Base-by-base conservation (phyloP, 1,140 invertebrate species). In the Drosophila tropicalis region DNA sequence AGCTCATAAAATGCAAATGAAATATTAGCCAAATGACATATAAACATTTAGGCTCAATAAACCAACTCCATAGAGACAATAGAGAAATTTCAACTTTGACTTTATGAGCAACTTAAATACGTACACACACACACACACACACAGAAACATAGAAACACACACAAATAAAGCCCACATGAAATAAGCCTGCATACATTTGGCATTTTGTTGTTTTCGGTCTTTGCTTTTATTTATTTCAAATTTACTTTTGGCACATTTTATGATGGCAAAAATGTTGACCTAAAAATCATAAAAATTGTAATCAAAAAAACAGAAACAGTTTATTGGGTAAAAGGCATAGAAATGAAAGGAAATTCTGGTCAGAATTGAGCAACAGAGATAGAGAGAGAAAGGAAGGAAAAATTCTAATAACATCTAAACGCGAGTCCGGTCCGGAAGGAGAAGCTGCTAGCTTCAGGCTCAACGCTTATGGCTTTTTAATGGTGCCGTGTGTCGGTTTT, bases 241-340 rank as follows among this genome's bases (percentile, higher is more conserved):
- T 89, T 89, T 89, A 90, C 84, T 90, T 69, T 85, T 90, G 75
- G 77, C 72, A 78, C 81, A 76, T 89, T 87, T 89, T 87, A 90
- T 81, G 81, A 80, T 85, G 81, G 71, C 85, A 90, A 90, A 90
- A 90, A 90, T 90, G 87, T 90, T 90, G 87, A 90, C 87, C 87
- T 90, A 87, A 78, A 90, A 87, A 90, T 87, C 87, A 87, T 90
- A 90, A 90, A 90, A 90, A 84, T 81, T 79, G 78, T 84, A 81
- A 90, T 85, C 78, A 81, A 87, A 81, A 87, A 90, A 78, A 68
- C 81, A 80, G 81, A 61, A 65, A 72, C 62, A 72, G 69, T 89
- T 89, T 89, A 89, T 89, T 84, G 56, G 62, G 58, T 32, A 60
- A 40, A 36, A 68, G 39, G 69, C 71, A 64, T 63, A 62, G 39